A percentile compares a stretch with the other conserved stretches of the same genome.
Evolutionary conservation across 2,888 invertebrate species (phyloP).

Genomic region (Therioaphis trifolii): DNA sequence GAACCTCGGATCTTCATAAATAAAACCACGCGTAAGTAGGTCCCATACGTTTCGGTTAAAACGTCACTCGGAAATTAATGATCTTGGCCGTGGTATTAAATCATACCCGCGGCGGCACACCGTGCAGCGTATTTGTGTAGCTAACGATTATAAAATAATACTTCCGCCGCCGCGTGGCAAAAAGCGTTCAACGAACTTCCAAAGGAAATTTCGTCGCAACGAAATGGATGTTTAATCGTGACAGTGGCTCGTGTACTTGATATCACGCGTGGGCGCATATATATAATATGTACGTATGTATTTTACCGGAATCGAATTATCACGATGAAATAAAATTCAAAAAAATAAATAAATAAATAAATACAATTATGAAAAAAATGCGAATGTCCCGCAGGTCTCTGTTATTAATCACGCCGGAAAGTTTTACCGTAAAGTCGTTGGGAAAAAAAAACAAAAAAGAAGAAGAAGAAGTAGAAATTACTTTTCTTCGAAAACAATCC

Average conservation of each 20-base stretch:
- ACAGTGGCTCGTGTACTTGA: not conserved
- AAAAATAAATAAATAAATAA: too few species aligned
- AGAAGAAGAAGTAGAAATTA: too few species aligned
- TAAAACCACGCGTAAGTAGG: not conserved
- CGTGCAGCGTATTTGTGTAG: not conserved
- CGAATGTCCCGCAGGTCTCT: too few species aligned
- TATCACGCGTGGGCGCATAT: not conserved
- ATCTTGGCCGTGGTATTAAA: not conserved
- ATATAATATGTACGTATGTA: not conserved
- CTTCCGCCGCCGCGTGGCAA: not conserved
- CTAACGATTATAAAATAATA: not conserved
- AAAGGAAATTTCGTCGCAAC: not conserved
- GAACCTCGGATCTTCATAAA: not conserved
- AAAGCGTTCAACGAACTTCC: not conserved
- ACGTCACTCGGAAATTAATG: constrained; percentile 2
- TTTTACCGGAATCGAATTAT: not conserved
- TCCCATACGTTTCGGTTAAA: not conserved
- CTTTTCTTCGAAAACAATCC: too few species aligned
- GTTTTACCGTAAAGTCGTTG: not conserved
- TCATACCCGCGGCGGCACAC: too few species aligned
- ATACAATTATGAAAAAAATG: too few species aligned
- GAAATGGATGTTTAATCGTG: not conserved
- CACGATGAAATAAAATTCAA: not conserved
- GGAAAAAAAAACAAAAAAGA: not conserved
- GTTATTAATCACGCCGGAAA: not conserved